Evolutionary conservation across 1,140 invertebrate genomes (phyloP), one percentile per base, ranked within the genome.

Genomic region (Ctenoplectra terminalis): DNA sequence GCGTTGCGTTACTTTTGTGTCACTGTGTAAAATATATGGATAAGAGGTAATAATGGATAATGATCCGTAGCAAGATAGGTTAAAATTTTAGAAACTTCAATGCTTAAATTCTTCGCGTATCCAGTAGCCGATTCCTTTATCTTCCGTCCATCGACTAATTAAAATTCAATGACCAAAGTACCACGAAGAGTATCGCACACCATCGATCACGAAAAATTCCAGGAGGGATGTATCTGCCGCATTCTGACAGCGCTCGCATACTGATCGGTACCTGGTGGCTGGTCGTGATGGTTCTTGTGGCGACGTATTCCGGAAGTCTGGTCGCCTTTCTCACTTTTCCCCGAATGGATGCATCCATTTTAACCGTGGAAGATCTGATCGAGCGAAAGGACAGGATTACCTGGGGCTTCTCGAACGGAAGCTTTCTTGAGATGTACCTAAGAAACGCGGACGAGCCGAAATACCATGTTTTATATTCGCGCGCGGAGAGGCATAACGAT

Each of bases 271-370:
- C 97, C 7, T 99, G 98, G 98, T 99, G 98, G 98, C 91, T 99
- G 20, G 97, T 98, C 20, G 98, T 98, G 5, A 95, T 99, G 75
- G 96, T 99, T 0, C 94, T 98, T 0, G 96, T 98, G 0, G 98
- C 98, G 4, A 98, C 98, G 0, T 99, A 99, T 92, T 98, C 97
- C 54, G 98, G 98, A 9, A 98, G 98, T 92, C 94, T 99, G 37
- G 98, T 99, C 0, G 98, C 98, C 7, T 98, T 98, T 90, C 94
- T 99, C 13, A 99, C 98, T 1, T 99, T 99, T 90, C 98, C 98
- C 0, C 96, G 97, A 91, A 96, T 97, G 89, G 96, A 98, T 89
- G 95, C 95, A 9, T 95, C 97, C 0, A 95, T 98, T 1, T 95
- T 96, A 8, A 96, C 95, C 0, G 91, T 98, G 0, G 94, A 95